Evolutionary conservation across 2,113 vertebrate genomes (phyloP).

Genomic region (Marcusenius ussheri): DNA sequence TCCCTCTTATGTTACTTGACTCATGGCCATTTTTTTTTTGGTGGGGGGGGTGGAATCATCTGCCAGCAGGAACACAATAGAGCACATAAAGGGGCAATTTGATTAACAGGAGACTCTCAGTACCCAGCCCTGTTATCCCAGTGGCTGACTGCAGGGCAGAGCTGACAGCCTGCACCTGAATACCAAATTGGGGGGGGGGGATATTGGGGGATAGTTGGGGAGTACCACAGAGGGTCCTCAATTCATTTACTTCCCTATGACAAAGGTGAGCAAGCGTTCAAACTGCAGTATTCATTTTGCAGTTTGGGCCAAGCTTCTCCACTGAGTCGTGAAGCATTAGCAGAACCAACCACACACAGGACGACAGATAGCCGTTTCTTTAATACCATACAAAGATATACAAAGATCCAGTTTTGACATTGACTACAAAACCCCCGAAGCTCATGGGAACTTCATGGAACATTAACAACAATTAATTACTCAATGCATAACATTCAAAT

Average conservation of each 20-base stretch:
- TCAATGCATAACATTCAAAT: background rate
- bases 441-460: background rate
- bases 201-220: background rate
- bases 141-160: background rate
- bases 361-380: background rate
- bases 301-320: background rate
- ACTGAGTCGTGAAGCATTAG: background rate
- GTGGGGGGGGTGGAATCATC: background rate
- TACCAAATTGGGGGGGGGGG: background rate
- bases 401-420: background rate
- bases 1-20: constrained; percentile 6
- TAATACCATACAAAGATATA: background rate
- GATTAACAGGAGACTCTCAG: background rate
- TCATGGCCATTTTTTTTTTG: background rate
- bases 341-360: background rate
- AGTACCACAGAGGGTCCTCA: background rate
- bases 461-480: background rate
- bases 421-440: background rate
- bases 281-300: background rate
- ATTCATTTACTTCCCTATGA: background rate
- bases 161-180: background rate
- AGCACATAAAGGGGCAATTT: constrained; percentile 4
- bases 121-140: background rate
- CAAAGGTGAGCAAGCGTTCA: background rate
- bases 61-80: constrained; percentile 13